Evolutionary conservation across 92 coral and sea anemone species (phyloP), one percentile per base, ranked within the genome.

Genomic region (Heteractis magnifica): DNA sequence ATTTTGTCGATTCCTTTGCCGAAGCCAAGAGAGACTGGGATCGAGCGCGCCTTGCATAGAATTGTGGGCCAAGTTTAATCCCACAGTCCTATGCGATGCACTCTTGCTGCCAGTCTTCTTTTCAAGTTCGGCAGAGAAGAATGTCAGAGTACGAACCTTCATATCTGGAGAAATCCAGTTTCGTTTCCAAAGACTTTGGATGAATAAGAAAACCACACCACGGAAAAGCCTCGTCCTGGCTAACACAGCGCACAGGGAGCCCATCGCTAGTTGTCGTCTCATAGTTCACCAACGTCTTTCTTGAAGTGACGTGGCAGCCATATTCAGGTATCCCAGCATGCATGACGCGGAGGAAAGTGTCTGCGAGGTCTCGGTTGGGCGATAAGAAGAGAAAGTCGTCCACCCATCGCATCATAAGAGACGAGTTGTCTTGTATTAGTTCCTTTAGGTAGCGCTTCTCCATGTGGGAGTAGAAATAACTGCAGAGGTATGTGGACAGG

Each of bases 371-470:
- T 79, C 70, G 71, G 86, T 72, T 62, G 8, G 94, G 94, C 10
- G 99, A 91, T 53, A 96, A 79, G 26, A 94, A 80, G 48, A 96
- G 87, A 73, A 89, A 94, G 84, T 96, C 99, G 62, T 96, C 99
- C 12, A 96, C 93, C 98, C 94, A 93, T 75, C 99, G 92, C 77
- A 96, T 76, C 76, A 96, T 79, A 13, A 96, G 91, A 13, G 99
- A 90, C 77, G 90, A 92, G 75, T 83, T 76, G 77, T 94, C 94
- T 18, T 78, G 56, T 23, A 80, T 59, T 26, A 92, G 58, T 7
- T 91, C 86, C 1, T 87, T 65, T 10, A 95, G 85, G 78, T 94
- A 78, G 16, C 85, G 82, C 49, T 76, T 90, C 75, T 96, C 99
- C 93, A 96, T 92, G 81, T 85, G 89, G 70, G 92, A 90, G 85